Percentiles rank a stretch among this genome's conserved stretches.
These are phyloP conservation scores for Incurvaria masculella DNA, from an alignment of 2,888 invertebrate genomes.

Conservation along the genomic window DNA sequence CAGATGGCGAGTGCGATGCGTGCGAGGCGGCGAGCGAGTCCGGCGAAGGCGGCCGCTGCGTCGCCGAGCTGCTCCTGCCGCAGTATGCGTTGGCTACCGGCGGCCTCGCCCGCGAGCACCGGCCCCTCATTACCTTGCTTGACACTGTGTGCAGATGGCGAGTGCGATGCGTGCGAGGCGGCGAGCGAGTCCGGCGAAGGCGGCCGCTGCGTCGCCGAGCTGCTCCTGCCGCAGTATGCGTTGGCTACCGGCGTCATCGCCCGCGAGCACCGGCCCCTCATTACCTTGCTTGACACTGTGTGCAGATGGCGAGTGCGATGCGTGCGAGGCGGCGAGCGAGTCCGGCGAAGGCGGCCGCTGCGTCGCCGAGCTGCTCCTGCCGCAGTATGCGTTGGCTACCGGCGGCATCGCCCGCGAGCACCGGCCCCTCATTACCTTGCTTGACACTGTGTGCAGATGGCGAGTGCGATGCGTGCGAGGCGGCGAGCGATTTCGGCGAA, in stretches of 20 bases:
- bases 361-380: slow-evolving; percentile 83
- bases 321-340: slow-evolving; percentile 40
- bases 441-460: no score
- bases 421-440: slow-evolving; percentile 91
- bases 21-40: slow-evolving; percentile 41
- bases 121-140: slow-evolving; percentile 92
- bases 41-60: slow-evolving; percentile 71
- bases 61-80: slow-evolving; percentile 82
- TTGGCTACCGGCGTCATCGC: slow-evolving; percentile 92
- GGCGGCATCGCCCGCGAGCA: slow-evolving; percentile 94
- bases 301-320: no score
- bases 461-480: slow-evolving; percentile 48
- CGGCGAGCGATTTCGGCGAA: slow-evolving; percentile 49
- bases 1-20: no score
- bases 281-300: slow-evolving; percentile 96
- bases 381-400: slow-evolving; percentile 86
- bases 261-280: slow-evolving; percentile 88
- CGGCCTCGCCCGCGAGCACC: slow-evolving; percentile 90
- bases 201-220: slow-evolving; percentile 80
- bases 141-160: no score
- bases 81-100: slow-evolving; percentile 91
- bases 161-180: slow-evolving; percentile 45
- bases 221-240: slow-evolving; percentile 85
- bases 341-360: slow-evolving; percentile 69
- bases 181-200: slow-evolving; percentile 55